Evolutionary conservation across 2,797 vertebrate genomes (phyloP), one percentile per base, ranked within the genome.

Genomic region (Hirundo rustica): DNA sequence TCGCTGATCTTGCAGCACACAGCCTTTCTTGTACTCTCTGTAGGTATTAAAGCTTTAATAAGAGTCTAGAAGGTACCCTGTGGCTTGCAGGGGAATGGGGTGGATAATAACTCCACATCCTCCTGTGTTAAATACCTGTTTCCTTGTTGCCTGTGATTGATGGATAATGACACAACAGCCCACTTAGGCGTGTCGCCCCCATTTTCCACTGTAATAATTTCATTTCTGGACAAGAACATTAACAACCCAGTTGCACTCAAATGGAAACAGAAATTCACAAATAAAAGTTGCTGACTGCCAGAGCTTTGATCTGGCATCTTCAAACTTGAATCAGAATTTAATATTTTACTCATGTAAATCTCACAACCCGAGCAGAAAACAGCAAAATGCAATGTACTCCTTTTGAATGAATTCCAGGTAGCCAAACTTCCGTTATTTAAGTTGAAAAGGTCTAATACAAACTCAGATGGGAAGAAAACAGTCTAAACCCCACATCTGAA

Each of bases 91-190:
- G 67, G 74, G 73, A 90, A 42, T 3, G 11, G 66, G 73, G 77
- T 0, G 2, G 88, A 70, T 84, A 95, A 86, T 78, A 86, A 82
- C 51, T 34, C 9, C 8, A 17, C 57, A 53, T 78, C 88, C 74
- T 93, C 79, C 90, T 51, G 88, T 55, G 88, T 65, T 95, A 95
- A 96, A 90, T 92, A 90, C 42, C 80, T 67, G 66, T 70, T 95
- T 95, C 74, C 80, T 81, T 82, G 51, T 77, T 76, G 90, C 55
- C 77, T 66, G 40, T 73, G 83, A 92, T 45, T 94, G 83, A 92
- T 55, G 74, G 51, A 78, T 94, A 95, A 95, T 88, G 73, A 88
- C 68, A 93, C 77, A 86, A 88, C 11, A 90, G 85, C n/a, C 47
- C 47, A 68, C n/a, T 75, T 8, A 20, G 61, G 66, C 16, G 0